These are phyloP conservation scores for Patiria pectinifera DNA, from an alignment of 53 echinoderm and acorn worm genomes.

Conservation along the genomic window DNA sequence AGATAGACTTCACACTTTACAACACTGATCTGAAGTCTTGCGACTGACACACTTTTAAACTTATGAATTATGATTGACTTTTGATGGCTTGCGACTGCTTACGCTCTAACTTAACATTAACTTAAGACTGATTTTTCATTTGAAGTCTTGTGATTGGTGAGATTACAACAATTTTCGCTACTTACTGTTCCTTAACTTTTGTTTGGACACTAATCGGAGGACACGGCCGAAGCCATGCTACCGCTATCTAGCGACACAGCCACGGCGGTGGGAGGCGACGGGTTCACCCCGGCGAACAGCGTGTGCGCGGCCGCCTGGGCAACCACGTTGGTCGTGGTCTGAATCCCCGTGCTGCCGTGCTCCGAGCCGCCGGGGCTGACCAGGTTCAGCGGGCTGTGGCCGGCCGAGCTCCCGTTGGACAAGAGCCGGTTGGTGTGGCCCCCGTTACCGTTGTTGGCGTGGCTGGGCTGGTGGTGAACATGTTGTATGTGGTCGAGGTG, in stretches of 20 bases:
- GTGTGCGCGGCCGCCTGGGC: constrained; percentile 51
- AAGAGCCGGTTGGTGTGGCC: constrained; percentile 2
- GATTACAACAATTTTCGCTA: not conserved
- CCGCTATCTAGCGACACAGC: constrained; percentile 69
- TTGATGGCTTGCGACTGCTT: too few species aligned
- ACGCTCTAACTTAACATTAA: too few species aligned
- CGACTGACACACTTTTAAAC: too few species aligned
- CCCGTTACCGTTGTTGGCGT: not conserved
- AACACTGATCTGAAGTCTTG: too few species aligned
- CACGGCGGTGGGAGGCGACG: constrained; percentile 75
- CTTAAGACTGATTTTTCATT: too few species aligned
- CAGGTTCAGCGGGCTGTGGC: constrained; percentile 57
- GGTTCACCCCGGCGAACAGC: constrained; percentile 70
- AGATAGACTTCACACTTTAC: too few species aligned
- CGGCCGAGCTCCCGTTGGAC: constrained; percentile 42
- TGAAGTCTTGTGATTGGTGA: too few species aligned
- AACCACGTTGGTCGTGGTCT: constrained; percentile 14
- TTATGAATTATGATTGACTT: too few species aligned
- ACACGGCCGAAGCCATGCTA: constrained; percentile 26
- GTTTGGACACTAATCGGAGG: constrained; percentile 3
- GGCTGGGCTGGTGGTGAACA: not conserved
- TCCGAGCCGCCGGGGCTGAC: constrained; percentile 61
- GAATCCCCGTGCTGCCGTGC: constrained; percentile 15
- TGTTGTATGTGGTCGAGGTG: constrained; percentile 31
- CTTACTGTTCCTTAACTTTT: not conserved